Evolutionary conservation across 2,797 vertebrate species (phyloP), one percentile per base, ranked within the genome.

Genomic region (Luscinia megarhynchos): DNA sequence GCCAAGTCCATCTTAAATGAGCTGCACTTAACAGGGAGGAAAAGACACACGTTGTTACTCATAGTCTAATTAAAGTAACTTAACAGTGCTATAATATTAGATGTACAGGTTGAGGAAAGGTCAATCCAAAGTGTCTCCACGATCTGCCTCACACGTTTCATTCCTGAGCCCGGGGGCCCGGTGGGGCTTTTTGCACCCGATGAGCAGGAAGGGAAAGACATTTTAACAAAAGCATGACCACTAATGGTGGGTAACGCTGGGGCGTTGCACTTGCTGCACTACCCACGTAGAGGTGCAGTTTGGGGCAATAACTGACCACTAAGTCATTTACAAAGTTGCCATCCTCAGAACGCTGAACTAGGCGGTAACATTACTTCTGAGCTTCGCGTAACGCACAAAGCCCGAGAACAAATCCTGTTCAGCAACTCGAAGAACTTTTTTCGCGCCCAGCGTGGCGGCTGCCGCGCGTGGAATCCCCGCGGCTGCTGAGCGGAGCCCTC

Each of bases 41-140:
- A 63, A 54, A 85, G 66, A 72, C 38, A 20, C 3, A 30, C 0
- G 2, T 72, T 51, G 59, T 84, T 89, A 75, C 74, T 92, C 83
- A 83, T 30, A 14, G 29, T 45, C 79, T 88, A 94, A 93, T 89
- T 85, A 91, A 95, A 78, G 89, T 32, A 83, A 81, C n/a, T 36
- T 61, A 80, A 62, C 38, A 68, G 68, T 22, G 58, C 50, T 64
- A 48, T 23, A 93, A 34, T 58, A 62, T 26, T 64, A 41, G 85
- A 70, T 86, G 61, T 84, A 70, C 41, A 84, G 59, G 67, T 45
- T 9, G 21, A 90, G 74, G 51, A 69, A 91, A 94, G 90, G 70
- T 84, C 93, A 94, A 2, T 29, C 27, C 18, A 5, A 73, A 55
- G 73, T 1, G 3, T 34, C 38, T 70, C n/a, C 50, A 18, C 1